phyloP scores from a whole-genome alignment of 2,888 invertebrate genomes.

The Acleris laterana region DNA sequence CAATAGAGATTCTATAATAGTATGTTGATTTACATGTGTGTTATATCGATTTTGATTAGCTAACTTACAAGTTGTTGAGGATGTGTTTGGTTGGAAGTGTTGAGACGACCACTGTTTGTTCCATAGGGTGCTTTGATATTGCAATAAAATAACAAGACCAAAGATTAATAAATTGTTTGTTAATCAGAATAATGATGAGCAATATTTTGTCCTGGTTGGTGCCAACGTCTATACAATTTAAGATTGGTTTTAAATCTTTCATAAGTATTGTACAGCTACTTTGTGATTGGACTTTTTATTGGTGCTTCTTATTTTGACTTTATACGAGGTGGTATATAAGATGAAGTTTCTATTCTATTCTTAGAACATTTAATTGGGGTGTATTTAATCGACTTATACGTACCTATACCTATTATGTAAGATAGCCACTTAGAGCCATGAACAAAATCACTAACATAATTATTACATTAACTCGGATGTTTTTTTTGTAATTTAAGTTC shows the following conservation, averaged over 20 bases:
- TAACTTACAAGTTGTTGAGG: not conserved
- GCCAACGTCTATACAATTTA: conserved; percentile 56
- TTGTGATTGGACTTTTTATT: conserved; percentile 37
- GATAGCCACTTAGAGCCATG: conserved; percentile 29
- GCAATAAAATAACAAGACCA: conserved; percentile 73
- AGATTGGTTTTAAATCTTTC: conserved; percentile 50
- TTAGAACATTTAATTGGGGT: conserved; percentile 23
- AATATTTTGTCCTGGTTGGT: conserved; percentile 59
- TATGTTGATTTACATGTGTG: not conserved
- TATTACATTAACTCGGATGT: conserved; percentile 25
- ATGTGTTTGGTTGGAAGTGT: conserved; percentile 28
- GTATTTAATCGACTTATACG: conserved; percentile 36
- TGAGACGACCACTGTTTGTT: conserved; percentile 1
- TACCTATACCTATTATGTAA: conserved; percentile 31
- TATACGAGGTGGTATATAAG: conserved; percentile 26
- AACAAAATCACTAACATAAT: conserved; percentile 33
- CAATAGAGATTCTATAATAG: too few relatives aligned
- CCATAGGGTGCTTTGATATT: conserved; percentile 45
- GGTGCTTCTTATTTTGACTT: conserved; percentile 43
- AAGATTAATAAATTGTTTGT: conserved; percentile 68
- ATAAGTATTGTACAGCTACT: conserved; percentile 32
- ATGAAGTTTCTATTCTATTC: conserved; percentile 30
- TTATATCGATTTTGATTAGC: not conserved
- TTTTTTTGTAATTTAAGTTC: conserved; percentile 19
- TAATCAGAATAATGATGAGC: conserved; percentile 48